Evolutionary conservation across 2,113 vertebrate genomes (phyloP), one percentile per base, ranked within the genome.

Genomic region (Trematocara unimaculatum): DNA sequence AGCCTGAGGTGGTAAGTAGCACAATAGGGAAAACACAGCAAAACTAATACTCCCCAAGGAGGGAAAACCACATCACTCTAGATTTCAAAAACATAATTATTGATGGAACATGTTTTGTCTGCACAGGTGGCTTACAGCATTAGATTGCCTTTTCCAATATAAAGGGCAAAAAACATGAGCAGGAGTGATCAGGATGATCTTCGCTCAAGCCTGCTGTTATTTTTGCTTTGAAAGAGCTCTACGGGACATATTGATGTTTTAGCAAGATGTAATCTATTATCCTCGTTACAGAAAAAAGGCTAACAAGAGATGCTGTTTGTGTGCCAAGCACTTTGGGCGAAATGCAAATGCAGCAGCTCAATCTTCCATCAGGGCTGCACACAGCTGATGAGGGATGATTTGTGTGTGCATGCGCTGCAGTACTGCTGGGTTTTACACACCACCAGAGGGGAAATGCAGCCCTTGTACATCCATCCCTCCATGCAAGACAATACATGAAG

Each of bases 271-370:
- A 67, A 89, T 93, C 86, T 83, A 82, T 88, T 86, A 85, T 90
- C 38, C 79, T 82, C 72, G 74, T 82, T 86, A 84, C 79, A 81
- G 81, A 83, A 42, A 67, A 67, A 81, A 12, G 33, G 26, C 84
- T 91, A 89, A 93, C 90, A 87, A 88, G 88, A 91, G 74, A 87
- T 86, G 6, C 79, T 84, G 82, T 87, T 79, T 88, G 88, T 89
- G 82, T 60, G 86, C 90, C 85, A 87, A 86, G 86, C 84, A 89
- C 89, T 92, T 82, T 79, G n/a, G 86, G 84, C 35, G 12, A 93
- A 92, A 93, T 92, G 90, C 90, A 89, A 89, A 88, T 92, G 81
- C 84, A 79, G 90, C 89, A 84, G 85, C 85, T 87, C 88, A 56
- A 67, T 88, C 87, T 87, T 80, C 77, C 3, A 70, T 81, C 82